Base-by-base conservation (phyloP, 2,888 invertebrate species). In the Craniophora ligustri region DNA sequence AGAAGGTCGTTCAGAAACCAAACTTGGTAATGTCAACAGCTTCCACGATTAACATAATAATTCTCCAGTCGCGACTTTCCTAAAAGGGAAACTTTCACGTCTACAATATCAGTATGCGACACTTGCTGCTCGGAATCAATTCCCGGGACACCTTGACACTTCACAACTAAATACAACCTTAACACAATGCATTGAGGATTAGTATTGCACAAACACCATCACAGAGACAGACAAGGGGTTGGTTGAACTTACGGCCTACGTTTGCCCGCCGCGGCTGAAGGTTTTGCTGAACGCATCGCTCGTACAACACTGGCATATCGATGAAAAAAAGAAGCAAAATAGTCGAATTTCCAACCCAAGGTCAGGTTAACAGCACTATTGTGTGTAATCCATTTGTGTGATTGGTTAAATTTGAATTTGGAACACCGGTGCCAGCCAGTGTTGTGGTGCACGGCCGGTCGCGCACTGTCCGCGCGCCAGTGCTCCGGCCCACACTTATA, bases 401-500 rank as follows among this genome's bases (percentile, higher is more conserved):
- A 77, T 79, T 77, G 63, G 74, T 73, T 75, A 65, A 74, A 75
- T 79, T 72, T 72, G 75, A 77, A 76, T 79, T 76, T 75, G 74
- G 67, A 78, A 75, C 79, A 76, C 70, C 84, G 82, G 88, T 86
- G 82, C 84, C 90, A 87, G 89, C 84, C 89, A 78, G 89, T 86
- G 85, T 83, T 82, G 81, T 83, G 84, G 84, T 84, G 86, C 87
- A 84, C 91, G 87, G 88, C 88, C 88, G 89, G 83, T 83, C 88
- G 90, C 84, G 82, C 84, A 92, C 92, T 92, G 92, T 84, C 90
- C 91, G 86, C 79, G 79, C 84, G 83, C 81, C 59, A 75, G 76
- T 65, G 60, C 75, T 75, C 67, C 83, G 67, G 75, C 86, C 86
- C 68, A 80, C 87, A 85, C 89, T 89, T 91, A 91, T 90, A 91